Conservation (phyloP, 1,140 invertebrate species). For the Laupala kohalensis region DNA sequence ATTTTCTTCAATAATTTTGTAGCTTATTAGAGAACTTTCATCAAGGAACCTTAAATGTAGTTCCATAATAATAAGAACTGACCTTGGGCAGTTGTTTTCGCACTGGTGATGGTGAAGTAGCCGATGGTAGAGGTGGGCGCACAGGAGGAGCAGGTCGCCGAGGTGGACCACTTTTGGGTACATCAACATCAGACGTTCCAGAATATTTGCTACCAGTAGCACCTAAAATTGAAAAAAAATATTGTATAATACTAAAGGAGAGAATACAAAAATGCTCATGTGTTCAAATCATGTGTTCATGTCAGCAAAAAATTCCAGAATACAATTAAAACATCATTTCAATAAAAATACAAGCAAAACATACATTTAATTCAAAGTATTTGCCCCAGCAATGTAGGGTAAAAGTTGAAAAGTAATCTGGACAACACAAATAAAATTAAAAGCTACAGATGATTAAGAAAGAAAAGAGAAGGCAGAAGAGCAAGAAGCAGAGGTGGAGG, state of each 20-base stretch:
- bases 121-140: slow-evolving; percentile 6
- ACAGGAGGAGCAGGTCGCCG: slow-evolving; percentile 17
- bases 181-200: background rate
- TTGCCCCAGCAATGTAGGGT: background rate
- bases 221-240: background rate
- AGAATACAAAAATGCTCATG: background rate
- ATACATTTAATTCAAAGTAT: background rate
- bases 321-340: background rate
- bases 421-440: no score
- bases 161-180: slow-evolving; percentile 24
- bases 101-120: slow-evolving; percentile 2
- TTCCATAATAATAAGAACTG: slow-evolving; percentile 5
- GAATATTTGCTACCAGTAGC: background rate
- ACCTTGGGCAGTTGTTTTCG: slow-evolving; percentile 10
- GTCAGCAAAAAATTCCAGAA: background rate
- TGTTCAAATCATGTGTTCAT: background rate
- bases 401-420: no score
- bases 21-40: no score
- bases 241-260: background rate
- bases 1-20: no score
- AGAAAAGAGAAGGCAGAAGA: no score
- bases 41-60: no score
- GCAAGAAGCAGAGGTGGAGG: no score
- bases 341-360: background rate
- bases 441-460: no score